Conservation (phyloP, 2,888 invertebrate species). For the Torymus auratus region DNA sequence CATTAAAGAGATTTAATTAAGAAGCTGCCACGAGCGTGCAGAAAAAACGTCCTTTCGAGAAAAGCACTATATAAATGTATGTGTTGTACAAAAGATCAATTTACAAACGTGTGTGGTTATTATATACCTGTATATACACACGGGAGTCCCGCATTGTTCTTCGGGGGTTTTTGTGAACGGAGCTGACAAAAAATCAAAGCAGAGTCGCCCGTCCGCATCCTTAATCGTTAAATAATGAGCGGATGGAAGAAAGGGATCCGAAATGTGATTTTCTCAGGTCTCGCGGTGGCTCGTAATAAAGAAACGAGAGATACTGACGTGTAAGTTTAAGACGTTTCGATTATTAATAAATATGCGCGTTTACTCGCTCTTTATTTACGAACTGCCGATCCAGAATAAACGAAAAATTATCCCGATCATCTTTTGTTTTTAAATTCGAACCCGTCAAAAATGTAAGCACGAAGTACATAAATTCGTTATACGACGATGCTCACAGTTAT, state of each 20-base stretch:
- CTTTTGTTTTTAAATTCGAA: no score
- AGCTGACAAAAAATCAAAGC: background rate
- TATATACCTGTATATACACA: background rate
- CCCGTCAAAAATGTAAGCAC: no score
- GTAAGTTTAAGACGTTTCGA: constrained; percentile 4
- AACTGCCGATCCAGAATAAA: no score
- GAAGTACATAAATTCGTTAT: no score
- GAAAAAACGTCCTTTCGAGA: background rate
- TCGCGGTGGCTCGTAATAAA: background rate
- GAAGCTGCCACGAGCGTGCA: no score
- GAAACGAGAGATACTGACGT: background rate
- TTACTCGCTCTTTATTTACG: no score
- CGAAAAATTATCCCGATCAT: no score
- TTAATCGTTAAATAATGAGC: constrained; percentile 48
- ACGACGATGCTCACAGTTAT: no score
- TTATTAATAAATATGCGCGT: no score
- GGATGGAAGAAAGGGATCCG: constrained; percentile 1
- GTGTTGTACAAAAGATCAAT: background rate
- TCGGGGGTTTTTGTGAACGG: background rate
- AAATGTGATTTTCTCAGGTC: constrained; percentile 30
- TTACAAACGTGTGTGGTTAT: background rate
- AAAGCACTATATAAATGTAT: background rate
- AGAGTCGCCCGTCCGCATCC: background rate
- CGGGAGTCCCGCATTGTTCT: background rate
- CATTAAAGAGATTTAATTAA: no score